phyloP scores from a whole-genome alignment of 2,113 vertebrate genomes.

The Callipepla squamata region DNA sequence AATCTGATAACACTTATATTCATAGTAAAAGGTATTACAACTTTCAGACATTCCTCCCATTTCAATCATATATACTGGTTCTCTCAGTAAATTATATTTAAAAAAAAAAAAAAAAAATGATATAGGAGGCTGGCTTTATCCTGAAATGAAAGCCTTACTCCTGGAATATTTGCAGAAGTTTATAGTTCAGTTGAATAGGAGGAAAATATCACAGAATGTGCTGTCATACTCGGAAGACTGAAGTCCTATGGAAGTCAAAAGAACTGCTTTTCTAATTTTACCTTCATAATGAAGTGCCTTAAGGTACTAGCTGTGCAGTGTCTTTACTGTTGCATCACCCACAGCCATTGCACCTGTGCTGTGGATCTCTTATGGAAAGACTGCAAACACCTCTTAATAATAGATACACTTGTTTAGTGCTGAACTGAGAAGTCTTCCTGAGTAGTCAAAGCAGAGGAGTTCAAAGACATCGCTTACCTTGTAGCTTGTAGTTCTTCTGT shows the following conservation, averaged over 20 bases:
- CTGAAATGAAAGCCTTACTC: conserved; percentile 13
- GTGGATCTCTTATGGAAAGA: conserved; percentile 23
- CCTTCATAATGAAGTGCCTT: conserved; percentile 61
- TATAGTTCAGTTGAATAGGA: conserved; percentile 14
- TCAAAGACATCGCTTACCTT: background rate
- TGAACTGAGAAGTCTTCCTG: conserved; percentile 37
- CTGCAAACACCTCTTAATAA: conserved; percentile 47
- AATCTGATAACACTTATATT: conserved; percentile 51
- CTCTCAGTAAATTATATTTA: background rate
- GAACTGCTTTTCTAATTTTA: conserved; percentile 64
- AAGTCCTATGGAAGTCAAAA: conserved; percentile 48
- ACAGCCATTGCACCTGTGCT: conserved; percentile 36
- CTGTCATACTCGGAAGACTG: conserved; percentile 37
- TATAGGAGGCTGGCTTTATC: conserved; percentile 3
- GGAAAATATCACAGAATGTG: background rate
- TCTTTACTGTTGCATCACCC: background rate
- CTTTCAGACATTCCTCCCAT: background rate
- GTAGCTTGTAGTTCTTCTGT: background rate
- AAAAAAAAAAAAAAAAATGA: background rate
- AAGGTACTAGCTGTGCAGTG: conserved; percentile 8
- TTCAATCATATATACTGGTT: conserved; percentile 36
- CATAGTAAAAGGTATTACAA: conserved; percentile 7
- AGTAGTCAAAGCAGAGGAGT: conserved; percentile 24
- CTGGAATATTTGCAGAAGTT: conserved; percentile 36
- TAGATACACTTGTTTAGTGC: conserved; percentile 51